phyloP scores from a whole-genome alignment of 2,113 vertebrate genomes.

The Labrus mixtus region DNA sequence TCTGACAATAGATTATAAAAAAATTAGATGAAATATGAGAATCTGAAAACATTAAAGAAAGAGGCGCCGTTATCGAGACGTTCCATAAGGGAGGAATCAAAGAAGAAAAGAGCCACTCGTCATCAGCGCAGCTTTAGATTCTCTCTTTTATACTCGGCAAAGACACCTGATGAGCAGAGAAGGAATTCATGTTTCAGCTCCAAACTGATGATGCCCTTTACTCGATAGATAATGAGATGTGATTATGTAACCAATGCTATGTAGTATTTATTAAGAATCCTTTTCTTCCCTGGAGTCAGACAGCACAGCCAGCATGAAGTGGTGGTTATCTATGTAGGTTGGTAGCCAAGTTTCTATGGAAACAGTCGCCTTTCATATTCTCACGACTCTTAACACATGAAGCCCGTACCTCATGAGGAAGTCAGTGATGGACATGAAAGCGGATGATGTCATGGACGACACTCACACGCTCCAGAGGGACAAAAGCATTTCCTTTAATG shows the following conservation, averaged over 20 bases:
- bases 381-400: conserved; percentile 41
- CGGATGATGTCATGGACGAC: neutral
- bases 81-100: too few relatives aligned
- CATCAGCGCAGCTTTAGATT: neutral
- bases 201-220: neutral
- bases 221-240: neutral
- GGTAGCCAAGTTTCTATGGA: conserved; percentile 73
- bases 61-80: too few relatives aligned
- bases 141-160: neutral
- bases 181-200: neutral
- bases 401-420: conserved; percentile 25
- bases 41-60: neutral
- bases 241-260: neutral
- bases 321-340: conserved; percentile 40
- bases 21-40: neutral
- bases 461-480: neutral
- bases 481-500: conserved; percentile 9
- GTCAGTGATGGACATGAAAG: conserved; percentile 6
- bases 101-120: neutral
- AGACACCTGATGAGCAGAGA: neutral
- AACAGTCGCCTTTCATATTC: conserved; percentile 54
- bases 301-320: conserved; percentile 28
- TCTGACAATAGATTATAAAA: neutral
- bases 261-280: conserved; percentile 2
- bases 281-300: conserved; percentile 5